Conservation (phyloP, 2,888 invertebrate species). For the Ctenicera cuprea region DNA sequence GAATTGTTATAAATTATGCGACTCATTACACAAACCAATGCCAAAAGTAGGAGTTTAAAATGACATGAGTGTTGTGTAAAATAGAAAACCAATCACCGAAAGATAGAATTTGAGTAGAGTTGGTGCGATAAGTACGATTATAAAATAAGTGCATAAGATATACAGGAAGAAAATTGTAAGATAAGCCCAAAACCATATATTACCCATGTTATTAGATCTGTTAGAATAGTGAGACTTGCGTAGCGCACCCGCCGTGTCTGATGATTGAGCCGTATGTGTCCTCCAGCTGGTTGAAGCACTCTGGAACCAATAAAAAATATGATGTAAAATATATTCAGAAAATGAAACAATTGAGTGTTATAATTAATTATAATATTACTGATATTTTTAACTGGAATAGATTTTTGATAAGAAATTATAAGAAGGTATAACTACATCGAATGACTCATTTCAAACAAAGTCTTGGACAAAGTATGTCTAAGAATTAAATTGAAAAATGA, state of each 20-base stretch:
- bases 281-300: slow-evolving; percentile 61
- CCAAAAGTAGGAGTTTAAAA: not conserved
- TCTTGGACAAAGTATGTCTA: no score
- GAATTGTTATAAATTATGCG: no score
- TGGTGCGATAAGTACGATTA: slow-evolving; percentile 26
- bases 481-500: no score
- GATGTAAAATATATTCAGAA: slow-evolving; percentile 23
- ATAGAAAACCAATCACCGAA: slow-evolving; percentile 24
- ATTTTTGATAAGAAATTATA: no score
- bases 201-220: slow-evolving; percentile 81
- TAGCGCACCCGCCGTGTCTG: slow-evolving; percentile 79
- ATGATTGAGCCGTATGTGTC: slow-evolving; percentile 68
- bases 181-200: slow-evolving; percentile 72
- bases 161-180: slow-evolving; percentile 51
- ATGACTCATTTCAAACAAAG: no score
- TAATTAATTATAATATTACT: no score
- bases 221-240: slow-evolving; percentile 86
- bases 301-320: slow-evolving; percentile 37
- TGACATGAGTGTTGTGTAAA: not conserved
- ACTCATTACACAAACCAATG: no score
- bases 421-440: no score
- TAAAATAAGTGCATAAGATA: slow-evolving; percentile 18
- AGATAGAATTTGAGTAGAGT: slow-evolving; percentile 17
- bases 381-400: no score
- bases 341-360: not conserved